Evolutionary conservation across 2,113 vertebrate genomes (phyloP), one percentile per base, ranked within the genome.

Genomic region (Diadophis punctatus): DNA sequence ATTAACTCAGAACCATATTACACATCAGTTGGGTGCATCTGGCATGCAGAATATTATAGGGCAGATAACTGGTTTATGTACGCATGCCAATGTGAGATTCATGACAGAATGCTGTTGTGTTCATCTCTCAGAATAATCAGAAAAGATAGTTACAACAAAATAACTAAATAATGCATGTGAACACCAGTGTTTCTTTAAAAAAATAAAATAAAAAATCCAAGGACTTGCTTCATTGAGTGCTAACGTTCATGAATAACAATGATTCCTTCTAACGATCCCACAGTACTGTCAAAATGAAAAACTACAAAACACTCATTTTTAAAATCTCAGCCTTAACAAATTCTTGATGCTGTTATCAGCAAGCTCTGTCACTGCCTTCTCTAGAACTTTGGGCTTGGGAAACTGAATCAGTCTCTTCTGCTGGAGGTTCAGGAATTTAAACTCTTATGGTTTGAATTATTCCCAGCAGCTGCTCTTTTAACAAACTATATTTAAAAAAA

Each of bases 141-240:
- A 60, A 88, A 39, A 20, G 10, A 52, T 63, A 53, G 48, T 88
- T 88, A 80, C 34, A 68, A n/a, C 86, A 91, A 30, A n/a, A n/a
- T n/a, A n/a, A 85, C 27, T 91, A 91, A 91, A 46, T 85, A 87
- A 87, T 53, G 27, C 52, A 88, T 94, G 46, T 0, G 84, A 90
- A 27, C 11, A n/a, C 7, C 52, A 53, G 3, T 63, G 51, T 52
- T 43, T 46, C 55, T 63, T 86, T 25, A 0, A 6, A 68, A 46
- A 74, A 43, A 46, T 46, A 23, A 46, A n/a, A n/a, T n/a, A n/a
- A n/a, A n/a, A n/a, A n/a, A 39, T 53, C 14, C 48, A 84, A 90
- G 25, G 39, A 20, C 0, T 88, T 63, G 30, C 56, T 90, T 92
- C 80, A 87, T 3, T 74, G 80, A 90, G 74, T 43, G 92, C 51